phyloP scores from a whole-genome alignment of 1,140 invertebrate species.

The Sitophilus oryzae region DNA sequence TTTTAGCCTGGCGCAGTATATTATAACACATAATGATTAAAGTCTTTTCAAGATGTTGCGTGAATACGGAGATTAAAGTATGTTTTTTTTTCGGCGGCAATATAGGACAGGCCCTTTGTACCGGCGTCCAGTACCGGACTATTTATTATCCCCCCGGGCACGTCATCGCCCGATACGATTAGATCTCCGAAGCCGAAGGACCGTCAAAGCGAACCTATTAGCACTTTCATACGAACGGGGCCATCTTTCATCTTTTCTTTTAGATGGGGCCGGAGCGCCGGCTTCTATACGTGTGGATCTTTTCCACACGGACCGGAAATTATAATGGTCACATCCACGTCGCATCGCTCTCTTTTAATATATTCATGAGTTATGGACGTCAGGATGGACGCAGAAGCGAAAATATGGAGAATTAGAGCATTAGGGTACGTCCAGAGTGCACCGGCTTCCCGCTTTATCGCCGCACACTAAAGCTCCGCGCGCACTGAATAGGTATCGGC shows the following conservation, averaged over 20 bases:
- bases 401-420: too few relatives aligned
- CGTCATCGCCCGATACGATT: not conserved
- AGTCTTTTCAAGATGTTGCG: too few relatives aligned
- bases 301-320: constrained; percentile 21
- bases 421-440: too few relatives aligned
- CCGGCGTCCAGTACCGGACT: not conserved
- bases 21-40: too few relatives aligned
- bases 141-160: not conserved
- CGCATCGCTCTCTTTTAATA: constrained; percentile 21
- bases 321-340: constrained; percentile 14
- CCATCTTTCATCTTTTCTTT: constrained; percentile 21
- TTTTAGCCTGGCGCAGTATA: too few relatives aligned
- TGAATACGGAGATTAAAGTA: too few relatives aligned
- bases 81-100: too few relatives aligned
- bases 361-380: constrained; percentile 27
- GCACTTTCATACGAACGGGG: constrained; percentile 12
- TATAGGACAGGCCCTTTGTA: too few relatives aligned
- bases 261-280: not conserved
- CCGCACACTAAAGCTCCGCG: too few relatives aligned
- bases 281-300: constrained; percentile 15
- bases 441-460: too few relatives aligned
- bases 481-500: too few relatives aligned
- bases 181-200: not conserved
- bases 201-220: constrained; percentile 15
- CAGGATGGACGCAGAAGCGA: constrained; percentile 11